Evolutionary conservation across 2,797 vertebrate species (phyloP).

Genomic region (Acrossocheilus wenchowensis): DNA sequence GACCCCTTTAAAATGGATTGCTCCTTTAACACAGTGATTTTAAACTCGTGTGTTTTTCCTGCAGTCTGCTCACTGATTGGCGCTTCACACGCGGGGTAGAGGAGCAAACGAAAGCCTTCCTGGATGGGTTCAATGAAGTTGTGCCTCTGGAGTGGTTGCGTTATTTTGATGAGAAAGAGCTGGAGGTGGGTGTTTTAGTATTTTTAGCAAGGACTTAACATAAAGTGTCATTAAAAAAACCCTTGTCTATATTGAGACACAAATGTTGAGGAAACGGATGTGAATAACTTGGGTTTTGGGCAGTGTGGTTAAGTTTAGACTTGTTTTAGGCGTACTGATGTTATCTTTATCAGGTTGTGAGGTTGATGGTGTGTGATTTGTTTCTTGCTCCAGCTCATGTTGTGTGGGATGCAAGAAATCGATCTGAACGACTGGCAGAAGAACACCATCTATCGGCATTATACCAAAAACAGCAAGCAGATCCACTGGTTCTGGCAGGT

Average conservation of each 20-base stretch:
- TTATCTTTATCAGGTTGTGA: not conserved
- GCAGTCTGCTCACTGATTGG: conserved; percentile 95
- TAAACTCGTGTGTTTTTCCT: conserved; percentile 8
- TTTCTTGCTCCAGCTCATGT: conserved; percentile 86
- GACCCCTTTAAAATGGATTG: not conserved
- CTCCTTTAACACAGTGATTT: not conserved
- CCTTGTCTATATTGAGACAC: not conserved
- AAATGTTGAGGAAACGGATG: not conserved
- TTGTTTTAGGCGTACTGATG: not conserved
- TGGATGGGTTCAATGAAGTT: conserved; percentile 97
- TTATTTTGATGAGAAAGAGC: conserved; percentile 96
- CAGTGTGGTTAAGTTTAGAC: not conserved
- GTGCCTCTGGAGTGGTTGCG: conserved; percentile 95
- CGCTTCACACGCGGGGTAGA: conserved; percentile 94
- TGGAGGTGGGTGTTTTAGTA: conserved; percentile 83
- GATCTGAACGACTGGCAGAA: conserved; percentile 96
- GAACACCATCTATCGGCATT: conserved; percentile 95
- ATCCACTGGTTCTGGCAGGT: conserved; percentile 99
- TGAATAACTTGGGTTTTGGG: not conserved
- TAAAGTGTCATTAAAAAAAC: not conserved
- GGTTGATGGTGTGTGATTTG: not conserved
- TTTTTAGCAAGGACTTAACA: not conserved
- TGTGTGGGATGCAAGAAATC: conserved; percentile 98
- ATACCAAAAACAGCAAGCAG: conserved; percentile 98
- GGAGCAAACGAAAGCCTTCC: conserved; percentile 96